Conservation (phyloP, 2,888 invertebrate species). For the Nephrocerus scutellatus region DNA sequence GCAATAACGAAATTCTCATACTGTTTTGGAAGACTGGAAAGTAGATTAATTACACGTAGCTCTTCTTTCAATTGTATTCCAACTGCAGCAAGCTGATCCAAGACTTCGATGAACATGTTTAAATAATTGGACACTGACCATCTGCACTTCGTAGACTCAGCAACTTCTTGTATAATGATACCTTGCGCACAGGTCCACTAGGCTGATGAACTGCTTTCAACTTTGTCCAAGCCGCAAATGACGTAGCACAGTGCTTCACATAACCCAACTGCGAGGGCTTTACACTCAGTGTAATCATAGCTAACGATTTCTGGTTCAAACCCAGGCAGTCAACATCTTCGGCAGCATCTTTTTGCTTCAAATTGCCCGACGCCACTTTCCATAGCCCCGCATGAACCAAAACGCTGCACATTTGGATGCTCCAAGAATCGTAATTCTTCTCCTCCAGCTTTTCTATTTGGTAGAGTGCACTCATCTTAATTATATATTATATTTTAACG, state of each 20-base stretch:
- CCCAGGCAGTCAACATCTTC: background rate
- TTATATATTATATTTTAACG: too few relatives aligned
- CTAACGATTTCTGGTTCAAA: slow-evolving; percentile 10
- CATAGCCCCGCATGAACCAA: slow-evolving; percentile 13
- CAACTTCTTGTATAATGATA: slow-evolving; percentile 18
- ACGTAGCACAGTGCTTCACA: slow-evolving; percentile 11
- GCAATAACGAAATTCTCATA: too few relatives aligned
- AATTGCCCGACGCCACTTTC: slow-evolving; percentile 10
- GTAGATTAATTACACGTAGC: slow-evolving; percentile 6
- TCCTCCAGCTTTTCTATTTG: slow-evolving; percentile 16
- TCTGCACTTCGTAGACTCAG: slow-evolving; percentile 15
- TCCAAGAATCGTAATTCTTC: slow-evolving; percentile 17
- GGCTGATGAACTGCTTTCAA: slow-evolving; percentile 16
- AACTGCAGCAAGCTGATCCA: slow-evolving; percentile 13
- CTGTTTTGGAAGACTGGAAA: too few relatives aligned
- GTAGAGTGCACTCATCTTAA: slow-evolving; percentile 13
- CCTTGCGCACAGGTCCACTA: slow-evolving; percentile 17
- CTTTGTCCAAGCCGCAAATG: slow-evolving; percentile 13
- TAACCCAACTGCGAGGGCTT: slow-evolving; percentile 13
- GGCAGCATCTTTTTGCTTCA: slow-evolving; percentile 5
- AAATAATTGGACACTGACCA: slow-evolving; percentile 13
- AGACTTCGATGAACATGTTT: slow-evolving; percentile 12
- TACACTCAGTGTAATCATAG: slow-evolving; percentile 10
- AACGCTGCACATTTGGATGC: slow-evolving; percentile 15
- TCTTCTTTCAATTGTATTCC: slow-evolving; percentile 11